Percentiles rank a stretch among this genome's conserved stretches.
These are phyloP conservation scores for Aphaenogaster rudis DNA, from an alignment of 1,140 invertebrate species.

Conservation along the genomic window DNA sequence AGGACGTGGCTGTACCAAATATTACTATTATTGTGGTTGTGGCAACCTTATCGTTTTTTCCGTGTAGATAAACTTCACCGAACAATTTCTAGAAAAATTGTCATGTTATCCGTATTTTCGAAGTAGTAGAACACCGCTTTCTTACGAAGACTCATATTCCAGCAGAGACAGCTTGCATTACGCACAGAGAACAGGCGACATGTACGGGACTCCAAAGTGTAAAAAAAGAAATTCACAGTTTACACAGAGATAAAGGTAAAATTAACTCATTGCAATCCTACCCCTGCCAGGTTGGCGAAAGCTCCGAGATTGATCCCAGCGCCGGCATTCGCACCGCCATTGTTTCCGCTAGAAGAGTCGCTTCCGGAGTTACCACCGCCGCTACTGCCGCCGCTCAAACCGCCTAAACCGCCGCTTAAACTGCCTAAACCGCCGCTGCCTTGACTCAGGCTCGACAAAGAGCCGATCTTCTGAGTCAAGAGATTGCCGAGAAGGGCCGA, in stretches of 20 bases:
- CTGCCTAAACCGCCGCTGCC: conserved; percentile 66
- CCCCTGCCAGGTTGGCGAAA: conserved; percentile 80
- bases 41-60: too few relatives aligned
- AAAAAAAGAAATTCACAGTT: conserved; percentile 4
- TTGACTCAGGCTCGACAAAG: conserved; percentile 68
- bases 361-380: conserved; percentile 75
- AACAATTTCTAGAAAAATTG: not conserved
- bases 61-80: not conserved
- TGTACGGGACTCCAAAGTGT: conserved; percentile 27
- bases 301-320: conserved; percentile 80
- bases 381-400: conserved; percentile 85
- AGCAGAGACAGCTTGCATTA: conserved; percentile 42
- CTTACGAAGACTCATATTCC: conserved; percentile 11
- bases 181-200: conserved; percentile 13
- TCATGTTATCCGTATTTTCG: conserved; percentile 6
- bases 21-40: too few relatives aligned
- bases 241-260: not conserved
- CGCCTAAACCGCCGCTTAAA: conserved; percentile 48
- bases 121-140: not conserved
- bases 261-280: conserved; percentile 81
- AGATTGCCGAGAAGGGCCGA: conserved; percentile 65
- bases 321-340: conserved; percentile 72
- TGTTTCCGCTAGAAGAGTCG: conserved; percentile 80
- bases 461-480: conserved; percentile 71
- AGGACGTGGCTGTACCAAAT: too few relatives aligned